Conservation (phyloP, 2,888 invertebrate genomes). For the Saturnia pavonia region DNA sequence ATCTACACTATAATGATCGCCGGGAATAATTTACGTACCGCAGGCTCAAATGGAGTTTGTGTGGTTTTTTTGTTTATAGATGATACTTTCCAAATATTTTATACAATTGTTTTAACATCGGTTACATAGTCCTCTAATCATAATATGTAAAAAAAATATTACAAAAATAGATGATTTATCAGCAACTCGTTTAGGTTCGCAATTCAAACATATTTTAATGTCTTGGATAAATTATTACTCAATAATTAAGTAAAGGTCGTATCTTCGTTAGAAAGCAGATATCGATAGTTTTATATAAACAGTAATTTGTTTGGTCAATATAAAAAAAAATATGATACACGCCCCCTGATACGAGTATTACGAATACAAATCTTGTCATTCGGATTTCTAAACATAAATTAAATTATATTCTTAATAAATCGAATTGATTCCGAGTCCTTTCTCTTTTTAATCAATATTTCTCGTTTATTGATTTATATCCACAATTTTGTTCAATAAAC, state of each 20-base stretch:
- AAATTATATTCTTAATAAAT: slow-evolving; percentile 39
- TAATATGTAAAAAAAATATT: neutral
- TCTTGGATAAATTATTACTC: slow-evolving; percentile 24
- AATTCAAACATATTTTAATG: neutral
- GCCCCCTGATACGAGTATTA: slow-evolving; percentile 18
- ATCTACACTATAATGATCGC: no score
- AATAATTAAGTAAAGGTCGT: slow-evolving; percentile 18
- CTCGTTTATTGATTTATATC: slow-evolving; percentile 42
- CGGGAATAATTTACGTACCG: no score
- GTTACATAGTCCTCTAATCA: neutral
- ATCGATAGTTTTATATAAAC: slow-evolving; percentile 30
- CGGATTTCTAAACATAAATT: slow-evolving; percentile 59
- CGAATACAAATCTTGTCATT: slow-evolving; percentile 47
- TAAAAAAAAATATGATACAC: slow-evolving; percentile 18
- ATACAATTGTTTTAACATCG: neutral
- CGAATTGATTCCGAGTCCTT: slow-evolving; percentile 37
- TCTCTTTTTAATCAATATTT: slow-evolving; percentile 43
- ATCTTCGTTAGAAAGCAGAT: slow-evolving; percentile 37
- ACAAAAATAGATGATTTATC: neutral
- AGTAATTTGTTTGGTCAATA: slow-evolving; percentile 38
- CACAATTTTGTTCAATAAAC: slow-evolving; percentile 18
- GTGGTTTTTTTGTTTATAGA: no score
- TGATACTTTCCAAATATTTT: neutral
- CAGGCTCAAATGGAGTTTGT: no score
- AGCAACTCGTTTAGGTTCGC: neutral